Conservation (phyloP, 2,113 vertebrate species). For the Otolemur garnettii region DNA sequence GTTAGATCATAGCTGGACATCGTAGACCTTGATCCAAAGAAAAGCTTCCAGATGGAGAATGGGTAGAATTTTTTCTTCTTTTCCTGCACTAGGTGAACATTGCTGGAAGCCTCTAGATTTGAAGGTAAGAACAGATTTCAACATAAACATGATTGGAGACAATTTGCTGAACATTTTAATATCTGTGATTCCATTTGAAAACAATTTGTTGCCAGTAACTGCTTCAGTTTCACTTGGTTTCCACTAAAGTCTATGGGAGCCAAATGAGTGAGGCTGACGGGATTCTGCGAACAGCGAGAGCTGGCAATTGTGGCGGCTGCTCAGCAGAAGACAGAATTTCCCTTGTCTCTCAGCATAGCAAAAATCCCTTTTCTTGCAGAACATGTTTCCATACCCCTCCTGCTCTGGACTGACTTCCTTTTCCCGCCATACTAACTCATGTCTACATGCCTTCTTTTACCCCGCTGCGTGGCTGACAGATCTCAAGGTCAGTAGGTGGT, state of each 20-base stretch:
- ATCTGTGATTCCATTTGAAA: not conserved
- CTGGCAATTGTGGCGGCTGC: not conserved
- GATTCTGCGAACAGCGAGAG: not conserved
- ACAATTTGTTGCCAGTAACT: not conserved
- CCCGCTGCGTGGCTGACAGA: conserved; percentile 53
- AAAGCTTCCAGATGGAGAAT: not conserved
- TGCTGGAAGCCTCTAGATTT: not conserved
- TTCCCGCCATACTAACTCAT: conserved; percentile 47
- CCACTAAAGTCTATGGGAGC: not conserved
- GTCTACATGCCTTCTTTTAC: conserved; percentile 35
- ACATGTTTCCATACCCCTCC: conserved; percentile 1
- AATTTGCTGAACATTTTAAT: not conserved
- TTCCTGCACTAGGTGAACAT: not conserved
- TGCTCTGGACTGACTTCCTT: conserved; percentile 5
- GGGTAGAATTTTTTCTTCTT: not conserved
- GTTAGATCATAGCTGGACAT: not conserved
- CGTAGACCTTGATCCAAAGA: not conserved
- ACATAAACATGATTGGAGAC: not conserved
- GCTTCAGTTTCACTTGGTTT: not conserved
- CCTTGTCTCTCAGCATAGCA: conserved; percentile 41
- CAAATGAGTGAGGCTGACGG: not conserved
- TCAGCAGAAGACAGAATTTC: not conserved
- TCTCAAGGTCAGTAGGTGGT: conserved; percentile 70
- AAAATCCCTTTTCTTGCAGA: not conserved
- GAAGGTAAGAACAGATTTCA: not conserved